Evolutionary conservation across 2,888 invertebrate species (phyloP), one percentile per base, ranked within the genome.

Genomic region (Spatulosminthurus flaviceps): DNA sequence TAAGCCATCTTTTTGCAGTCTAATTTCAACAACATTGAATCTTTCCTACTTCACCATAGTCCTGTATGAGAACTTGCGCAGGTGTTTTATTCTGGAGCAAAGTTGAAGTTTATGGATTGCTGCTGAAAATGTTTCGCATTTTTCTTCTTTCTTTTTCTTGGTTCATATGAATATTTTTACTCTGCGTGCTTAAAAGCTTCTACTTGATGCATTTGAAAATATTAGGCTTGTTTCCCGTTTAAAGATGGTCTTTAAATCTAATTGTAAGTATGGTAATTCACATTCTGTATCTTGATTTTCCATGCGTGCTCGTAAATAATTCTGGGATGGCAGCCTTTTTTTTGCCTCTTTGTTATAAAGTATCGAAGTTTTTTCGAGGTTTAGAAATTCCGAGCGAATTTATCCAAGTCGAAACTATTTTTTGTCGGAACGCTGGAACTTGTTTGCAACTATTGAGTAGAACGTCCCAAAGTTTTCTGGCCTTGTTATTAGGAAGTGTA

Each of bases 101-200:
- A 64, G 64, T 64, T 64, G 64, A 64, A 64, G 64, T 64, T 64
- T 51, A 51, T 64, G 64, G 64, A 64, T 64, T 64, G 26, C 64
- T 26, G 16, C 24, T 64, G 64, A 21, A 64, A 64, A 64, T 24
- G n/a, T 60, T 21, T 16, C 24, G 64, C 64, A 22, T 11, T 64
- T 24, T 11, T 64, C 21, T 64, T 16, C 24, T 22, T 64, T 64
- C 16, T 24, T 64, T 64, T 64, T 64, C n/a, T 64, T 22, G 64
- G 24, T 24, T 5, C 21, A 21, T 13, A 9, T 4, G 21, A 19
- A 60, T 13, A 60, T 16, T 4, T 60, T 34, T 34, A 9, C 9
- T 34, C 5, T 7, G 4, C 5, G 9, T 34, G 9, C 34, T 7
- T 34, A 28, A 66, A 28, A 26, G 66, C 26, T 24, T 66, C 9